These are phyloP conservation scores for Chaenocephalus aceratus DNA, from an alignment of 2,113 vertebrate genomes.

Conservation along the genomic window DNA sequence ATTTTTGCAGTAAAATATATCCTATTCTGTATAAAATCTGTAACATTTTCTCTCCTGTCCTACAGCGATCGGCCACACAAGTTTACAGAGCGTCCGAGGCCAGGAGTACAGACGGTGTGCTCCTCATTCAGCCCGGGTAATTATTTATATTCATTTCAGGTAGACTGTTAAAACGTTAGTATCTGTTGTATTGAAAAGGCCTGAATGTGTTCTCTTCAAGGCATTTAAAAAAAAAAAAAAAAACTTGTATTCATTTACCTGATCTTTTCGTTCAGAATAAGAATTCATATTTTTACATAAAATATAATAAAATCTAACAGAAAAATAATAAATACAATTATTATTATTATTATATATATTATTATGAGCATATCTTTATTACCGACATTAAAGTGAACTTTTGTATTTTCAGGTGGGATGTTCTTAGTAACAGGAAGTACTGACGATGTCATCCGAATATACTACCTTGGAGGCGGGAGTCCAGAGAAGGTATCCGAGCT, in stretches of 20 bases:
- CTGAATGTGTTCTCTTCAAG: background rate
- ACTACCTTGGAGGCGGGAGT: constrained; percentile 93
- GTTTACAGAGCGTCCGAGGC: constrained; percentile 94
- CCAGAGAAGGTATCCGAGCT: constrained; percentile 96
- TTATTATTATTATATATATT: background rate
- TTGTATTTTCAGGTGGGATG: constrained; percentile 89
- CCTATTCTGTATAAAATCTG: background rate
- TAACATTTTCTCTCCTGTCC: constrained; percentile 23
- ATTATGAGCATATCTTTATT: background rate
- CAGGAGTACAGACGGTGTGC: constrained; percentile 95
- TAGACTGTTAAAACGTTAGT: background rate
- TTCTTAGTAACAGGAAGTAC: constrained; percentile 97
- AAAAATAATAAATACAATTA: too few species aligned
- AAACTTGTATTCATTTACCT: too few species aligned
- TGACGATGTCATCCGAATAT: constrained; percentile 97
- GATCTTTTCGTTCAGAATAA: too few species aligned
- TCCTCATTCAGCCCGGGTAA: constrained; percentile 97
- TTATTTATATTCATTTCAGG: background rate
- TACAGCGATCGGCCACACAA: constrained; percentile 90
- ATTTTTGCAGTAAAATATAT: background rate
- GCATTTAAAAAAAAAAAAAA: background rate
- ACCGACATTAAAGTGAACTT: background rate
- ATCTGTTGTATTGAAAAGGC: background rate
- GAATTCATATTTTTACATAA: too few species aligned
- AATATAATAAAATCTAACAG: too few species aligned